phyloP scores from a whole-genome alignment of 2,113 vertebrate species.

The Chelonoidis abingdonii region DNA sequence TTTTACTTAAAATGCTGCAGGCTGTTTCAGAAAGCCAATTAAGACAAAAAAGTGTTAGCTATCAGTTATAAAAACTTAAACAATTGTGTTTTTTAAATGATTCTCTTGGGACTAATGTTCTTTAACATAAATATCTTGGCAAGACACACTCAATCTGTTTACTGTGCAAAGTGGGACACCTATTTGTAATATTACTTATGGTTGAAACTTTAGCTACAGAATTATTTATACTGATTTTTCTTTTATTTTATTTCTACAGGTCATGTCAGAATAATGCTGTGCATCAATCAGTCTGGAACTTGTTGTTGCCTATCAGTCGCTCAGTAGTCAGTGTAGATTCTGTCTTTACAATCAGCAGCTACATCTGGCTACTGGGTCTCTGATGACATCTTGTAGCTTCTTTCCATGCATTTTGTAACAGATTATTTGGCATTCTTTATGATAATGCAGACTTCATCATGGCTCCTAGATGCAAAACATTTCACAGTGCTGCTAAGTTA shows the following conservation, averaged over 20 bases:
- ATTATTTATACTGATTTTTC: slow-evolving; percentile 15
- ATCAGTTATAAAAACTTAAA: not conserved
- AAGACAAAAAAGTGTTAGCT: not conserved
- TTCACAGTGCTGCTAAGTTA: slow-evolving; percentile 31
- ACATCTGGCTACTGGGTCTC: slow-evolving; percentile 99
- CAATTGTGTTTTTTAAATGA: not conserved
- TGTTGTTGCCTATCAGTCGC: slow-evolving; percentile 84
- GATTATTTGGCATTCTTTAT: slow-evolving; percentile 64
- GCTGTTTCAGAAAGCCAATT: slow-evolving; percentile 14
- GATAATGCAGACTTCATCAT: slow-evolving; percentile 67
- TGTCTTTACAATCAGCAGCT: slow-evolving; percentile 97
- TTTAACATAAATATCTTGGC: not conserved
- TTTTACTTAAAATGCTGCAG: not conserved
- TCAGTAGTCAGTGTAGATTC: slow-evolving; percentile 99
- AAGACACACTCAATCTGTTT: not conserved
- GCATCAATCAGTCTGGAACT: slow-evolving; percentile 22
- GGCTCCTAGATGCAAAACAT: slow-evolving; percentile 65
- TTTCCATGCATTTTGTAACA: slow-evolving; percentile 61
- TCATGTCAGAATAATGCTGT: slow-evolving; percentile 19
- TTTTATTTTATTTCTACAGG: slow-evolving; percentile 73
- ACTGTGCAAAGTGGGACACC: not conserved
- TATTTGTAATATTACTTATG: not conserved
- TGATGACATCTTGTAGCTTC: slow-evolving; percentile 85
- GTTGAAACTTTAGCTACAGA: not conserved
- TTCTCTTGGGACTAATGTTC: not conserved